phyloP scores from a whole-genome alignment of 2,797 vertebrate genomes.

The Gymnodraco acuticeps region DNA sequence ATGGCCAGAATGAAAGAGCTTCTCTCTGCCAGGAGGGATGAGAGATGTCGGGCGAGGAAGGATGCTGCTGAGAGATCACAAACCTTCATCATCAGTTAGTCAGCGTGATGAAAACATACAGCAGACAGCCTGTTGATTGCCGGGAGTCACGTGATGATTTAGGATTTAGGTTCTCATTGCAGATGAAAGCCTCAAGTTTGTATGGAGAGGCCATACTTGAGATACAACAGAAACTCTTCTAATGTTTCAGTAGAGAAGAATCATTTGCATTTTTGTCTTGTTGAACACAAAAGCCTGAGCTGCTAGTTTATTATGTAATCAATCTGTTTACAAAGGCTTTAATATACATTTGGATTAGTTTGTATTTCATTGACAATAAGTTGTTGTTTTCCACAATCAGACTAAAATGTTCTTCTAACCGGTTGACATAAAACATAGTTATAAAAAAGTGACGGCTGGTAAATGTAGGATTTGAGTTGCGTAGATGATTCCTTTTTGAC shows the following conservation, averaged over 20 bases:
- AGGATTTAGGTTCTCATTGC: constrained; percentile 13
- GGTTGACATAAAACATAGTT: no score
- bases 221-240: neutral
- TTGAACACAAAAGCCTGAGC: neutral
- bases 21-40: constrained; percentile 61
- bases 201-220: neutral
- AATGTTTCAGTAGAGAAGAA: neutral
- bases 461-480: neutral
- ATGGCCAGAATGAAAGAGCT: constrained; percentile 65
- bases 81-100: constrained; percentile 48
- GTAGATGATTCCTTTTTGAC: neutral
- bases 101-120: constrained; percentile 23
- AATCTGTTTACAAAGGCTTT: neutral
- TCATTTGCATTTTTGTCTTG: neutral
- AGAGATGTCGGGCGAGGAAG: constrained; percentile 62
- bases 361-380: neutral
- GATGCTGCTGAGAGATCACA: constrained; percentile 69
- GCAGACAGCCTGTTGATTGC: constrained; percentile 57
- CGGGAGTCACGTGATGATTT: constrained; percentile 23
- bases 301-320: neutral
- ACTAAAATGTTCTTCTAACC: no score
- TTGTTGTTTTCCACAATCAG: neutral
- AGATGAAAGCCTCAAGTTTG: neutral
- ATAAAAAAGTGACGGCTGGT: no score
- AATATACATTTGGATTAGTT: neutral